Evolutionary conservation across 2,113 vertebrate genomes (phyloP).

Genomic region (Mesoclemmys tuberculata): DNA sequence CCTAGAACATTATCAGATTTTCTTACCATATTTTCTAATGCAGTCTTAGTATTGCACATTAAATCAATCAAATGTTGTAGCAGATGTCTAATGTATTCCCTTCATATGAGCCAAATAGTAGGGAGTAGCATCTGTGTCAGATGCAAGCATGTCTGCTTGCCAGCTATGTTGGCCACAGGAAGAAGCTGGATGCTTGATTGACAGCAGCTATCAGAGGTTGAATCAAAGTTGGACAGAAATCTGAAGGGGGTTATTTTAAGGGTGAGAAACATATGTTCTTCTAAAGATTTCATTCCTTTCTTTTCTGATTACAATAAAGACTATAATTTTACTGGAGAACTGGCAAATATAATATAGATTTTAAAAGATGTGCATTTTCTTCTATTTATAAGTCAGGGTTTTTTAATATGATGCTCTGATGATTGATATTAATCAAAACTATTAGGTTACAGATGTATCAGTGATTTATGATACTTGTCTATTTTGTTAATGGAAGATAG

Average conservation of each 20-base stretch:
- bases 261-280: not conserved
- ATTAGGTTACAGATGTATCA: not conserved
- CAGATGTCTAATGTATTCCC: constrained; percentile 58
- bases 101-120: constrained; percentile 22
- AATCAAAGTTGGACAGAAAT: not conserved
- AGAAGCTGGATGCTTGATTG: not conserved
- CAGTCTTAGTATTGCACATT: constrained; percentile 1
- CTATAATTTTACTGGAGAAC: not conserved
- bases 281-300: not conserved
- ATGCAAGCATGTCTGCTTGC: constrained; percentile 21
- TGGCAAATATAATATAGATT: not conserved
- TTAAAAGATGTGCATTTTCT: not conserved
- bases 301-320: not conserved
- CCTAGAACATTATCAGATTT: not conserved
- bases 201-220: constrained; percentile 21
- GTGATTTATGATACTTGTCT: not conserved
- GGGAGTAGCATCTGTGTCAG: constrained; percentile 18
- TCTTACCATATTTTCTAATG: constrained; percentile 16
- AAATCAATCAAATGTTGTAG: constrained; percentile 39
- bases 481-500: not conserved
- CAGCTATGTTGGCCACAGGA: not conserved
- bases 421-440: not conserved
- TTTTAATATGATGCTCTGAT: not conserved
- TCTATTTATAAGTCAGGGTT: not conserved
- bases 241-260: not conserved